Evolutionary conservation across 2,113 vertebrate genomes (phyloP).

Genomic region (Syrmaticus mikado): DNA sequence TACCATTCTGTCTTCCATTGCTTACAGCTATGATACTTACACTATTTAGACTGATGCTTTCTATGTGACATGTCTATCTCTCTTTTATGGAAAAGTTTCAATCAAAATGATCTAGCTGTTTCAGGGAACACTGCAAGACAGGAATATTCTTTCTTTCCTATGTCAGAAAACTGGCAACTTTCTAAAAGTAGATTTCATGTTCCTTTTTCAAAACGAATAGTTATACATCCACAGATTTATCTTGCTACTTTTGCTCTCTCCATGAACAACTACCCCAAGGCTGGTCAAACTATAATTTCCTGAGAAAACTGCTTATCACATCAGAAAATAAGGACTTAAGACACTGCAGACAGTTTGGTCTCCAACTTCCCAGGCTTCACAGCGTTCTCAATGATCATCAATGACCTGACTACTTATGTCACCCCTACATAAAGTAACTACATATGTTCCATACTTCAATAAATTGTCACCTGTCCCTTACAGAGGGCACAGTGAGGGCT

Average conservation of each 20-base stretch:
- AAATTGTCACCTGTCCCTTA: not conserved
- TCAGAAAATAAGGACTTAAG: not conserved
- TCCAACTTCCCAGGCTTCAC: not conserved
- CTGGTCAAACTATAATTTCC: not conserved
- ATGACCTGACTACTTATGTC: not conserved
- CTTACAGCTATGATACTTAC: not conserved
- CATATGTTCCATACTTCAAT: not conserved
- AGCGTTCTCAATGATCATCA: not conserved
- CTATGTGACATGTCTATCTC: not conserved
- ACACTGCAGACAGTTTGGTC: not conserved
- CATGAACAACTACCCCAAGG: not conserved
- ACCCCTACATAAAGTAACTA: not conserved
- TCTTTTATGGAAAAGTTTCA: not conserved
- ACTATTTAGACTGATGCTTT: not conserved
- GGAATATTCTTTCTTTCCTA: not conserved
- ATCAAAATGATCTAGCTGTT: not conserved
- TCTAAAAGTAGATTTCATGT: not conserved
- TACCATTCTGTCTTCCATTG: not conserved
- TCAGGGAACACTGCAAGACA: not conserved
- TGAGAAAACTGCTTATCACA: not conserved
- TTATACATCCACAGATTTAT: not conserved
- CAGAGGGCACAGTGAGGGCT: not conserved
- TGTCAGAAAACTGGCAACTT: not conserved
- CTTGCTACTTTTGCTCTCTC: not conserved
- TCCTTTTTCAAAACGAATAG: not conserved